Conservation (phyloP, 1,140 invertebrate genomes). For the Drosophila nasuta region DNA sequence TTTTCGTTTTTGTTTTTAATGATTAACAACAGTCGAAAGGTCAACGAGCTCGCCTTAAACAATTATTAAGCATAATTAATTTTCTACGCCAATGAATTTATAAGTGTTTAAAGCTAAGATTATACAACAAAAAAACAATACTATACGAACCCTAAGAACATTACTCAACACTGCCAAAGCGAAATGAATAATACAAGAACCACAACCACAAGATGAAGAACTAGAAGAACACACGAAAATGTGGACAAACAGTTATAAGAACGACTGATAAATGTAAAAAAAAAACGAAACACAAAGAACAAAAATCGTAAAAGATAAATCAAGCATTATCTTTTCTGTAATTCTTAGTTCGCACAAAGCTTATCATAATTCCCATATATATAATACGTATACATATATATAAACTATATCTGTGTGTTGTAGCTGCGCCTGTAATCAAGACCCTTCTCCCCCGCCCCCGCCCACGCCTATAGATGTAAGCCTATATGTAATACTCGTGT, state of each 20-base stretch:
- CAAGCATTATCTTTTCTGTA: conserved; percentile 18
- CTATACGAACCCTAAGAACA: conserved; percentile 25
- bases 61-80: conserved; percentile 36
- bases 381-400: conserved; percentile 30
- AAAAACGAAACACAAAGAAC: neutral
- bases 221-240: conserved; percentile 2
- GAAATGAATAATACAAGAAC: conserved; percentile 45
- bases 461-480: conserved; percentile 46
- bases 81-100: conserved; percentile 67
- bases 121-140: conserved; percentile 22
- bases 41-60: conserved; percentile 48
- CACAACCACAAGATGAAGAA: conserved; percentile 10
- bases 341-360: conserved; percentile 41
- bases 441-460: neutral
- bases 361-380: conserved; percentile 30
- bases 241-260: conserved; percentile 51
- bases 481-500: conserved; percentile 28
- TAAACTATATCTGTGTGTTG: conserved; percentile 36
- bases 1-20: conserved; percentile 2
- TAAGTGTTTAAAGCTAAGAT: conserved; percentile 52
- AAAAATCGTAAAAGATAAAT: conserved; percentile 14
- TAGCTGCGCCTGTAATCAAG: conserved; percentile 39
- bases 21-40: conserved; percentile 12
- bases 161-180: conserved; percentile 78
- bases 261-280: conserved; percentile 66